Evolutionary conservation across 2,113 vertebrate species (phyloP).

Genomic region (Atractosteus spatula): DNA sequence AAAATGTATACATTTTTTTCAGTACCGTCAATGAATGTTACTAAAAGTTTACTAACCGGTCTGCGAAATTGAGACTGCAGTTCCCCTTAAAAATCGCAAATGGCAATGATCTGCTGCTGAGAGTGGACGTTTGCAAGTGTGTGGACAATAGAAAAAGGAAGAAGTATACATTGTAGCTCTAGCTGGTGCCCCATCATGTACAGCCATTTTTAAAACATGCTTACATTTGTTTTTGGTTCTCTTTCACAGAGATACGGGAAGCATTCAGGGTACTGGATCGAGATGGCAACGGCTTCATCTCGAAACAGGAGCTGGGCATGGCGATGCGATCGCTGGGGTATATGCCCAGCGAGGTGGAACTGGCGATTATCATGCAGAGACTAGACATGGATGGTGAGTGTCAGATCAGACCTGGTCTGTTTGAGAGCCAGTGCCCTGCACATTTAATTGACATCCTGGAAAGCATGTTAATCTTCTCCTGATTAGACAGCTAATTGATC

Average conservation of each 20-base stretch:
- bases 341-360: conserved; percentile 98
- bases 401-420: not conserved
- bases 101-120: too few species aligned
- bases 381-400: conserved; percentile 97
- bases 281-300: conserved; percentile 97
- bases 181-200: too few species aligned
- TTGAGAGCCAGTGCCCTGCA: too few species aligned
- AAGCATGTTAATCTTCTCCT: not conserved
- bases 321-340: conserved; percentile 97
- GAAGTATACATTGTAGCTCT: too few species aligned
- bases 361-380: conserved; percentile 98
- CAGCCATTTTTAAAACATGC: not conserved
- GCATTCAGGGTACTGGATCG: conserved; percentile 94
- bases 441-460: not conserved
- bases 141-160: too few species aligned
- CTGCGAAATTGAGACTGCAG: too few species aligned
- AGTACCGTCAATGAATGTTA: too few species aligned
- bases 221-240: conserved; percentile 43
- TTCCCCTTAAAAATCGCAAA: too few species aligned
- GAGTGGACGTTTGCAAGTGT: too few species aligned
- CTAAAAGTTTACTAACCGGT: too few species aligned
- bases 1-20: too few species aligned
- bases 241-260: conserved; percentile 87
- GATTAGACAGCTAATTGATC: too few species aligned
- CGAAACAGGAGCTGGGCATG: conserved; percentile 98